Evolutionary conservation across 1,140 invertebrate species (phyloP), one percentile per base, ranked within the genome.

Genomic region (Calliphora vicina): DNA sequence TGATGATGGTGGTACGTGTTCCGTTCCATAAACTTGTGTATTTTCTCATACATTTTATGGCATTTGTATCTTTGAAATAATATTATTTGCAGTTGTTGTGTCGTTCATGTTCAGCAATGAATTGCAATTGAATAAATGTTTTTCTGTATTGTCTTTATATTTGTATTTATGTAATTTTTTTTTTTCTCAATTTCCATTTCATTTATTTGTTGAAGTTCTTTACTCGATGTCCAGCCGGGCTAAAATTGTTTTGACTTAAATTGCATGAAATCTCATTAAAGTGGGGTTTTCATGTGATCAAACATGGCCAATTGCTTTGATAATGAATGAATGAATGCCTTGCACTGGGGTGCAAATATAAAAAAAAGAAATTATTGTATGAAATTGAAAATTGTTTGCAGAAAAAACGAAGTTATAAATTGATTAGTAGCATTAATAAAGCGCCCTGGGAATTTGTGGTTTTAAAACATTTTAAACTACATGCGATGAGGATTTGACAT

Each of bases 201-300:
- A 43, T 20, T 78, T 26, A 43, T 25, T 78, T 23, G 72, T 43
- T 78, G 27, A 15, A 35, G 4, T 2, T 76, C 35, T 76, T 78
- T 10, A 50, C 74, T 26, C 73, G n/a, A 43, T 78, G 23, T 78
- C 74, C 74, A 78, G 20, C 74, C 29, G 74, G 42, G 74, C 74
- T 78, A 78, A 78, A 78, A 78, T 78, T 78, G 74, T 78, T 78
- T 78, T 78, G 74, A 78, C 74, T 78, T 78, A 78, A 78, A 78
- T 78, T 78, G 74, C 74, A 78, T 78, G 74, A 78, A 78, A 78
- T 78, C 74, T 78, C 74, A 78, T 78, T 78, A 78, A 78, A 78
- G n/a, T 78, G 74, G 74, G 74, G 74, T 78, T 78, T 76, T 43
- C 74, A 78, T 23, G n/a, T 43, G 74, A n/a, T 42, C n/a, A 23